Conservation (phyloP, 92 coral and sea anemone species). For the Isaurus tuberculatus region DNA sequence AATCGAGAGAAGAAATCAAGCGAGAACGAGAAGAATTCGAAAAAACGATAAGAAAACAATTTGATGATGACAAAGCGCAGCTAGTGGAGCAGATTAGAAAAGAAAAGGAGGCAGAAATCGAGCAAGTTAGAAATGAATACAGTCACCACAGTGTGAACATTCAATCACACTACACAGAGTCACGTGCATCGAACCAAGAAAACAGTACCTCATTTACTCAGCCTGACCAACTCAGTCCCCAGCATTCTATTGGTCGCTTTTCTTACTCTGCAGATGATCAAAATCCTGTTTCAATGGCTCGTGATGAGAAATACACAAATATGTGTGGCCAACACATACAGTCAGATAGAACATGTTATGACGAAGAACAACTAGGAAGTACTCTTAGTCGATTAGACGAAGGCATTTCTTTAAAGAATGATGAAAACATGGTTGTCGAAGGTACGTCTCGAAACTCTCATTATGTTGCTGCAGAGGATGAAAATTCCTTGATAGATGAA, state of each 20-base stretch:
- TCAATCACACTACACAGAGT: slow-evolving; percentile 10
- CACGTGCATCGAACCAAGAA: not conserved
- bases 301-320: not conserved
- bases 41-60: slow-evolving; percentile 28
- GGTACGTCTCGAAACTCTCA: not conserved
- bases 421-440: not conserved
- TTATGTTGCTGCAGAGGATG: slow-evolving; percentile 63
- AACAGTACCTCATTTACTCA: not conserved
- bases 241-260: not conserved
- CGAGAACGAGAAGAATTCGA: slow-evolving; percentile 47
- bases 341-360: not conserved
- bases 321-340: not conserved
- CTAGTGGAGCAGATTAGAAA: slow-evolving; percentile 27
- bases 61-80: slow-evolving; percentile 53
- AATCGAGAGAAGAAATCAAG: slow-evolving; percentile 47
- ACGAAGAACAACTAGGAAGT: not conserved
- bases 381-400: slow-evolving; percentile 6
- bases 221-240: not conserved
- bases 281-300: not conserved
- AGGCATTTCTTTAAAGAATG: not conserved
- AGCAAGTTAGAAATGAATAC: slow-evolving; percentile 4
- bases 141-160: not conserved
- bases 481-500: slow-evolving; percentile 55
- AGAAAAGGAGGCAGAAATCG: slow-evolving; percentile 32
- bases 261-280: not conserved